phyloP scores from a whole-genome alignment of 2,888 invertebrate species.

The Cloeon dipterum region DNA sequence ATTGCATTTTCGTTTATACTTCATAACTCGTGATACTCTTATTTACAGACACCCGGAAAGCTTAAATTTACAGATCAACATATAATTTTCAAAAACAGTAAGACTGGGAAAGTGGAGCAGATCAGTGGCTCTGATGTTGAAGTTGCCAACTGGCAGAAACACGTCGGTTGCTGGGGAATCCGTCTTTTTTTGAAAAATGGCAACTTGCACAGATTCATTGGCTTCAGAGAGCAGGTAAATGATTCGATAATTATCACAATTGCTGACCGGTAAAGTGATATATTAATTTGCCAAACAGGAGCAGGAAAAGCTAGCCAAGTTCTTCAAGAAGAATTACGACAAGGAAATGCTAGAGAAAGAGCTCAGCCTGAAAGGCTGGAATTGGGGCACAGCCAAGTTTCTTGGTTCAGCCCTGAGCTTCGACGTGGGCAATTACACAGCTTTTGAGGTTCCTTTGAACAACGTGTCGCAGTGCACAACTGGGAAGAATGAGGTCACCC shows the following conservation, averaged over 20 bases:
- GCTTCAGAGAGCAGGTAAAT: slow-evolving; percentile 80
- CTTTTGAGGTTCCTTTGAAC: slow-evolving; percentile 88
- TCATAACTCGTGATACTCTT: slow-evolving; percentile 6
- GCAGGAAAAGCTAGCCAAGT: slow-evolving; percentile 78
- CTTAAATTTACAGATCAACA: slow-evolving; percentile 78
- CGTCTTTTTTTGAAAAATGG: slow-evolving; percentile 80
- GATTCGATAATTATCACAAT: not conserved
- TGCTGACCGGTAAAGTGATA: not conserved
- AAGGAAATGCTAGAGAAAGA: slow-evolving; percentile 81
- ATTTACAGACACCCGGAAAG: slow-evolving; percentile 61
- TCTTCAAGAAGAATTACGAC: slow-evolving; percentile 59
- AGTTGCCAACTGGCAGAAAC: slow-evolving; percentile 72
- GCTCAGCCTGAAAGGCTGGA: slow-evolving; percentile 91
- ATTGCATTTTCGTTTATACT: slow-evolving; percentile 1
- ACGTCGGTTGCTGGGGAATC: slow-evolving; percentile 76
- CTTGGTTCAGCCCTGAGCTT: slow-evolving; percentile 67
- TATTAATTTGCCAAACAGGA: slow-evolving; percentile 30
- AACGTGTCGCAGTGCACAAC: slow-evolving; percentile 91
- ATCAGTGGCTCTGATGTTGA: slow-evolving; percentile 68
- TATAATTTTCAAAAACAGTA: slow-evolving; percentile 82
- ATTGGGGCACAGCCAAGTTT: slow-evolving; percentile 94
- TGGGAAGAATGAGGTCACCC: slow-evolving; percentile 92
- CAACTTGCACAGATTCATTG: slow-evolving; percentile 70
- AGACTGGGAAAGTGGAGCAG: slow-evolving; percentile 91
- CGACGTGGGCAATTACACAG: slow-evolving; percentile 58